Conservation (phyloP, 2,888 invertebrate species). For the Caenorhabditis sulstoni region DNA sequence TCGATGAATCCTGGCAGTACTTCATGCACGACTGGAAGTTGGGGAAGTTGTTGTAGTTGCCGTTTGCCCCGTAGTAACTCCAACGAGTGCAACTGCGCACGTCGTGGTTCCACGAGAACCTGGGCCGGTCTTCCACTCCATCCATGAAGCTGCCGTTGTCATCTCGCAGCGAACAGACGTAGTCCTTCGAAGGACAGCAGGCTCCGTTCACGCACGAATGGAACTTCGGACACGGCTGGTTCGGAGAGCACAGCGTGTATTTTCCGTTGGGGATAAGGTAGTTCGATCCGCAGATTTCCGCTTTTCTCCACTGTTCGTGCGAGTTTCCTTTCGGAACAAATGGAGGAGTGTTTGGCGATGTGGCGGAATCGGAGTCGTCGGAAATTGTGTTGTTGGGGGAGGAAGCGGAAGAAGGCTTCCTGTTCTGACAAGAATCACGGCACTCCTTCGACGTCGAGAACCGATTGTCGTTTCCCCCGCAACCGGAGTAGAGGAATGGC, state of each 20-base stretch:
- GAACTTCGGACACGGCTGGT: slow-evolving; percentile 71
- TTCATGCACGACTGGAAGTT: slow-evolving; percentile 68
- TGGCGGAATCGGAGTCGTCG: slow-evolving; percentile 19
- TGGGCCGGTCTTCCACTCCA: slow-evolving; percentile 77
- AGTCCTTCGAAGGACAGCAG: slow-evolving; percentile 78
- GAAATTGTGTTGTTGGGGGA: slow-evolving; percentile 19
- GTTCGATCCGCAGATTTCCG: slow-evolving; percentile 75
- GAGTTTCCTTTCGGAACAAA: slow-evolving; percentile 60
- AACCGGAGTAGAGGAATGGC: slow-evolving; percentile 77
- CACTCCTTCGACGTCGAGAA: slow-evolving; percentile 67
- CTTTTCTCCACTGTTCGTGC: slow-evolving; percentile 75
- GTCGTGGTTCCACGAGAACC: slow-evolving; percentile 77
- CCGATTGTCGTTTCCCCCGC: slow-evolving; percentile 75
- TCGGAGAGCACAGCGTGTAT: slow-evolving; percentile 68
- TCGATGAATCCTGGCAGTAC: slow-evolving; percentile 60
- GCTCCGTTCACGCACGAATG: slow-evolving; percentile 74
- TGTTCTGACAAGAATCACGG: slow-evolving; percentile 50
- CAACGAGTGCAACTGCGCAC: slow-evolving; percentile 77
- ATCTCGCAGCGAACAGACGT: slow-evolving; percentile 76
- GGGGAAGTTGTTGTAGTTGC: slow-evolving; percentile 80
- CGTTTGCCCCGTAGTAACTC: slow-evolving; percentile 79
- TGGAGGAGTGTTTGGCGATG: slow-evolving; percentile 48
- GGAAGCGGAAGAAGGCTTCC: slow-evolving; percentile 15
- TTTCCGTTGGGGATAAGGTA: slow-evolving; percentile 78
- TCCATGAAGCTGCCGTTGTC: slow-evolving; percentile 77